Evolutionary conservation across 2,888 invertebrate species (phyloP).

Genomic region (Dyspetes luteomarginatus): DNA sequence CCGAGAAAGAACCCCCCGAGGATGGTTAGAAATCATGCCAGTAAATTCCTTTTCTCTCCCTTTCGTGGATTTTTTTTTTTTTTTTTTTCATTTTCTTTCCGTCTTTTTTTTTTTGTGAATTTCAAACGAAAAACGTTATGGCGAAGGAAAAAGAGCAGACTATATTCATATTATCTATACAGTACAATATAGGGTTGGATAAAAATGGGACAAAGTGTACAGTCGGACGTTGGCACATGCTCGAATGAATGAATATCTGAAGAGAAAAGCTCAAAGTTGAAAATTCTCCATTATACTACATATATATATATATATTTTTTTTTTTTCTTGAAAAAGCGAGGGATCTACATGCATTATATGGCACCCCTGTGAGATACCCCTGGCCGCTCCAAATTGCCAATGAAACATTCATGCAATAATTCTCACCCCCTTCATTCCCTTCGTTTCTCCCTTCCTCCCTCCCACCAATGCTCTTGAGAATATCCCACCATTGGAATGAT

Average conservation of each 20-base stretch:
- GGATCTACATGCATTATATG: neutral
- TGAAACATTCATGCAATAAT: slow-evolving; percentile 60
- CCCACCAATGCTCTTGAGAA: neutral
- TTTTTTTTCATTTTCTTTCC: neutral
- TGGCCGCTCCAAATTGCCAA: slow-evolving; percentile 35
- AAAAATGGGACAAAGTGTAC: neutral
- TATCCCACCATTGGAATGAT: slow-evolving; percentile 37
- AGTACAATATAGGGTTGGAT: too few relatives aligned
- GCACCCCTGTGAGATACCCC: neutral
- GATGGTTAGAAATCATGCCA: slow-evolving; percentile 26
- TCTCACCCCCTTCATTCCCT: slow-evolving; percentile 21
- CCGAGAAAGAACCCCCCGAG: slow-evolving; percentile 26
- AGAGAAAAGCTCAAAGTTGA: neutral
- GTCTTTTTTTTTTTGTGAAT: slow-evolving; percentile 2
- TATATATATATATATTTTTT: neutral
- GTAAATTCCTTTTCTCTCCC: slow-evolving; percentile 12
- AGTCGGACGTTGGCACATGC: slow-evolving; percentile 1
- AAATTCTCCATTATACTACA: neutral
- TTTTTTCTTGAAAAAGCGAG: neutral
- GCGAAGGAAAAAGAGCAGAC: slow-evolving; percentile 4
- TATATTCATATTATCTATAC: slow-evolving; percentile 19
- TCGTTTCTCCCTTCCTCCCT: neutral
- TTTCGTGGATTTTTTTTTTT: neutral
- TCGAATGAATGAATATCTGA: slow-evolving; percentile 3
- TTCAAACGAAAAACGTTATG: slow-evolving; percentile 48